Conservation (phyloP, 1,140 invertebrate genomes). For the Macrobrachium rosenbergii region DNA sequence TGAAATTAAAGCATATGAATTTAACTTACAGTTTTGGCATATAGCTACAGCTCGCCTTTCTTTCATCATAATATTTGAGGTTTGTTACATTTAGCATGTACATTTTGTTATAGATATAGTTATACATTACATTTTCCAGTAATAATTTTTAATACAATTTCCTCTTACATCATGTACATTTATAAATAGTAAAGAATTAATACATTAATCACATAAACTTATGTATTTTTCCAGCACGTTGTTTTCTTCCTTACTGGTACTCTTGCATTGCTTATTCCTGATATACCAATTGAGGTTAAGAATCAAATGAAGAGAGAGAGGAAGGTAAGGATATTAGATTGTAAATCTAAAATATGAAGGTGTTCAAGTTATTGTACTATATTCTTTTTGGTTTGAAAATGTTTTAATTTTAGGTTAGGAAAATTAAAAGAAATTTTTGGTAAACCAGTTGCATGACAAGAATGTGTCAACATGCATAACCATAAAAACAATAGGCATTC, state of each 20-base stretch:
- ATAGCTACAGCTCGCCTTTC: constrained; percentile 92
- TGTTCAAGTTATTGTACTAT: neutral
- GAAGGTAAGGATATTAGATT: constrained; percentile 43
- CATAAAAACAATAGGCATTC: too few relatives aligned
- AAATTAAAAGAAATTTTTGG: too few relatives aligned
- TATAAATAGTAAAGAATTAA: neutral
- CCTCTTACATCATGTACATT: neutral
- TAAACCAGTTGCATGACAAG: too few relatives aligned
- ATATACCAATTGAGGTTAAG: constrained; percentile 84
- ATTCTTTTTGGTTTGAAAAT: neutral
- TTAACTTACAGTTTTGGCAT: constrained; percentile 93
- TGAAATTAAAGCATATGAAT: constrained; percentile 78
- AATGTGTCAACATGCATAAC: too few relatives aligned
- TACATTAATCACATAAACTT: neutral
- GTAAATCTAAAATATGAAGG: neutral
- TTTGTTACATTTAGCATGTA: too few relatives aligned
- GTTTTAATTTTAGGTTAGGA: too few relatives aligned
- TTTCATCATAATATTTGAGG: constrained; percentile 95
- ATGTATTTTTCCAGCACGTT: constrained; percentile 80
- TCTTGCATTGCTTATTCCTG: constrained; percentile 95
- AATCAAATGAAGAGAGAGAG: constrained; percentile 88
- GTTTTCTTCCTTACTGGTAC: constrained; percentile 92
- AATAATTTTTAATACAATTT: neutral
- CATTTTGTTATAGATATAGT: neutral
- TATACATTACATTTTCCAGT: neutral